phyloP scores from a whole-genome alignment of 2,888 invertebrate species.

The Nezara viridula region DNA sequence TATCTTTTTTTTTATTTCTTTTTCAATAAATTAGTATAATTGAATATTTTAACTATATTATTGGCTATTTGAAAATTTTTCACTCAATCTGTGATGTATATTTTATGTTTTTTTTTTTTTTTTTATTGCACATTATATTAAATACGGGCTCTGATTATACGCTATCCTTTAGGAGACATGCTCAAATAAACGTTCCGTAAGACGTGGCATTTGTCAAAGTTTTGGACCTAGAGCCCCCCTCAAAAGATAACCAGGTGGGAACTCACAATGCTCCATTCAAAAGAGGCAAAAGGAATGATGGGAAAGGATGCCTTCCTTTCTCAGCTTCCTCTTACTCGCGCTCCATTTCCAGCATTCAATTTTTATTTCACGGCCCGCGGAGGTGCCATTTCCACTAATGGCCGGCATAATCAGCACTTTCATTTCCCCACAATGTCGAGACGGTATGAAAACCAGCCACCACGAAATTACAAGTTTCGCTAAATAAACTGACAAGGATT shows the following conservation, averaged over 20 bases:
- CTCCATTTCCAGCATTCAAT: not conserved
- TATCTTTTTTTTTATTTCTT: too few relatives aligned
- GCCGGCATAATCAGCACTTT: not conserved
- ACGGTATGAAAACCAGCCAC: not conserved
- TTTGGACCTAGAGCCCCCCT: not conserved
- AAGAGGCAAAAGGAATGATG: not conserved
- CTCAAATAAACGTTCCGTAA: not conserved
- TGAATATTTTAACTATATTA: too few relatives aligned
- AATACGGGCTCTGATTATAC: too few relatives aligned
- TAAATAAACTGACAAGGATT: not conserved
- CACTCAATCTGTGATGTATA: too few relatives aligned
- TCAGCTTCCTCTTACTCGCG: not conserved
- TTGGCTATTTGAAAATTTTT: too few relatives aligned
- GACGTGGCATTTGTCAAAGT: not conserved
- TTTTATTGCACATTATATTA: too few relatives aligned
- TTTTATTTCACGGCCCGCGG: not conserved
- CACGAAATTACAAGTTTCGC: not conserved
- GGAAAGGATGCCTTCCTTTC: not conserved
- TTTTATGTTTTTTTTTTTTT: too few relatives aligned
- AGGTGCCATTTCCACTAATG: conserved; percentile 1
- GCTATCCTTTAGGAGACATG: not conserved
- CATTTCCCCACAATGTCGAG: not conserved
- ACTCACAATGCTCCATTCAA: not conserved
- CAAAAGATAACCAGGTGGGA: not conserved
- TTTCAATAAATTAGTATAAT: too few relatives aligned